These are phyloP conservation scores for Atherix ibis DNA, from an alignment of 2,888 invertebrate genomes.

Conservation along the genomic window DNA sequence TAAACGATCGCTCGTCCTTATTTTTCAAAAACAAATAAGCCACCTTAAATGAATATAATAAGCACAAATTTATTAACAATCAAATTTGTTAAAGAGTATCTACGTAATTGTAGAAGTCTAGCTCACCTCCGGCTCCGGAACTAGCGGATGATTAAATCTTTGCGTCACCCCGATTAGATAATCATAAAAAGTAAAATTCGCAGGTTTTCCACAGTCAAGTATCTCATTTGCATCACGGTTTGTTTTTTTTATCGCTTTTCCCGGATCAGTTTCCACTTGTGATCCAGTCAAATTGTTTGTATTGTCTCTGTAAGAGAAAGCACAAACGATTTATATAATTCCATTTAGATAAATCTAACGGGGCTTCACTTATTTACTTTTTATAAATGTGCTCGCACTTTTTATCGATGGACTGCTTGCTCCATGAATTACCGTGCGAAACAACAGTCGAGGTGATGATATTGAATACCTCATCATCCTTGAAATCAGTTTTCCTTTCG, in stretches of 20 bases:
- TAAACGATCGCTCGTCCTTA: slow-evolving; percentile 36
- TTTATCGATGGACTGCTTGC: slow-evolving; percentile 36
- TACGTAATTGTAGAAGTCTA: no score
- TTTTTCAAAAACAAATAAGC: slow-evolving; percentile 54
- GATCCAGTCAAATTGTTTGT: slow-evolving; percentile 3
- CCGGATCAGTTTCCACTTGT: not conserved
- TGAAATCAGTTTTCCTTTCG: not conserved
- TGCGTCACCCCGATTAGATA: slow-evolving; percentile 74
- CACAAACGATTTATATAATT: not conserved
- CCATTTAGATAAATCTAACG: not conserved
- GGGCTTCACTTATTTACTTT: slow-evolving; percentile 8
- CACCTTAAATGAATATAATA: slow-evolving; percentile 32
- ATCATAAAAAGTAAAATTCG: slow-evolving; percentile 79
- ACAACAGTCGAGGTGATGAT: slow-evolving; percentile 58
- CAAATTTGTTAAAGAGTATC: no score
- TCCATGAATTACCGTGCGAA: slow-evolving; percentile 45
- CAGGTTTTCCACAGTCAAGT: slow-evolving; percentile 69
- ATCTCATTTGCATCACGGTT: slow-evolving; percentile 37
- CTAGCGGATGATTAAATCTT: slow-evolving; percentile 63
- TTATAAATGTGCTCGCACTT: slow-evolving; percentile 13
- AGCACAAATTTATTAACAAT: no score
- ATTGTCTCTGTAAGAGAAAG: slow-evolving; percentile 8
- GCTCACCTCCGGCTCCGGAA: slow-evolving; percentile 71
- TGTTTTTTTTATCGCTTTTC: slow-evolving; percentile 11
- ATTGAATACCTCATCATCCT: slow-evolving; percentile 54